A percentile compares a stretch with the other conserved stretches of the same genome.
These are phyloP conservation scores for Phragmatobia fuliginosa DNA, from an alignment of 2,888 invertebrate species.

Conservation along the genomic window DNA sequence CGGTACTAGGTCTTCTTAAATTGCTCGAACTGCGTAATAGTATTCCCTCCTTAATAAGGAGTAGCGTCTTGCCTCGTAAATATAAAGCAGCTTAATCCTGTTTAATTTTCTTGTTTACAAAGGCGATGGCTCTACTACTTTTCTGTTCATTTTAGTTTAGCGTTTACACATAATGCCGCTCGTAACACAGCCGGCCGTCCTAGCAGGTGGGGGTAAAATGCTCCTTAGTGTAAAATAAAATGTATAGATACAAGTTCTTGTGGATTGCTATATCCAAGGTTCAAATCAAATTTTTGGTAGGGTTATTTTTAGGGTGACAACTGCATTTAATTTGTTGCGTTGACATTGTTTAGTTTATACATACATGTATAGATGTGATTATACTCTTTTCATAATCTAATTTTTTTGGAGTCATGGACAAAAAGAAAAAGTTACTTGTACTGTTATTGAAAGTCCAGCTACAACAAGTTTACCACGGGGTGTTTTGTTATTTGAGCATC, in stretches of 20 bases:
- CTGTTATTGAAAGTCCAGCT: neutral
- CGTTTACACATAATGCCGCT: constrained; percentile 1
- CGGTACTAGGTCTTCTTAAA: constrained; percentile 76
- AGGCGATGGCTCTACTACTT: constrained; percentile 49
- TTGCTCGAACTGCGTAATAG: constrained; percentile 79
- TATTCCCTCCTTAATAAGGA: constrained; percentile 76
- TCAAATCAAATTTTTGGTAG: too few relatives aligned
- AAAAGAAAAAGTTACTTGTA: neutral
- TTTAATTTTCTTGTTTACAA: constrained; percentile 76
- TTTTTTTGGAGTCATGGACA: neutral
- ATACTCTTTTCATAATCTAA: too few relatives aligned
- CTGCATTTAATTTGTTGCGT: neutral
- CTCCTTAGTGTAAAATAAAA: neutral
- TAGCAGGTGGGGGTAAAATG: neutral
- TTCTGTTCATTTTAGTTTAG: neutral
- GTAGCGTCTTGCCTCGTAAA: constrained; percentile 75
- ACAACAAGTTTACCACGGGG: too few relatives aligned
- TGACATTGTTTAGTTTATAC: neutral
- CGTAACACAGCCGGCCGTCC: neutral
- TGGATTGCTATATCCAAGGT: neutral
- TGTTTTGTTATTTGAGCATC: too few relatives aligned
- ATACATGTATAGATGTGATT: too few relatives aligned
- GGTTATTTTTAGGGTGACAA: too few relatives aligned
- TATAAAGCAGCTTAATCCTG: constrained; percentile 73
- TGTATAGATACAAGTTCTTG: neutral